Evolutionary conservation across 2,888 invertebrate species (phyloP).

Genomic region (Noctua comes): DNA sequence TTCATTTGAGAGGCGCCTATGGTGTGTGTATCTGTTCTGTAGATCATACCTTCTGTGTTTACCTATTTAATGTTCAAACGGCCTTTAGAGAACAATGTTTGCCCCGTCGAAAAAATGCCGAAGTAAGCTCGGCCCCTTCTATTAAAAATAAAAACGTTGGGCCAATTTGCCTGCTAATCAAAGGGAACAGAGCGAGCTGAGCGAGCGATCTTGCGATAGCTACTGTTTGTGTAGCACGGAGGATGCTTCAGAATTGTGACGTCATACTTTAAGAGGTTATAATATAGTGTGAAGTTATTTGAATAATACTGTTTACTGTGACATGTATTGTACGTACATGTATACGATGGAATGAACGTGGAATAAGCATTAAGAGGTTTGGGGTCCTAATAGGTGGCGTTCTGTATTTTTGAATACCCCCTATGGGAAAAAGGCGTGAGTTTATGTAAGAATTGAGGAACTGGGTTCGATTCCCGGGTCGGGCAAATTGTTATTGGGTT

Average conservation of each 20-base stretch:
- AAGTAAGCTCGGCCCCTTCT: conserved; percentile 69
- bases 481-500: too few species aligned
- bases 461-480: too few species aligned
- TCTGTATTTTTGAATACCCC: not conserved
- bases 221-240: conserved; percentile 51
- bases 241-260: conserved; percentile 34
- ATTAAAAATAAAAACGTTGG: conserved; percentile 76
- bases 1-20: not conserved
- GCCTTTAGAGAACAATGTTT: conserved; percentile 62
- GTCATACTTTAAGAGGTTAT: conserved; percentile 39
- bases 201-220: conserved; percentile 67
- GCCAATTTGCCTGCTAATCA: conserved; percentile 75
- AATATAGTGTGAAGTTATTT: conserved; percentile 4
- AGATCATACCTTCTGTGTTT: not conserved
- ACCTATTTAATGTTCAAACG: not conserved
- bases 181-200: conserved; percentile 74
- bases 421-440: not conserved
- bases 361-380: not conserved
- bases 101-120: conserved; percentile 65
- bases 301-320: not conserved
- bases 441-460: not conserved
- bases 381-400: not conserved
- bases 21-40: not conserved
- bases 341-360: not conserved
- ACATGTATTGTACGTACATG: not conserved